Percentiles rank a stretch among this genome's conserved stretches.
These are phyloP conservation scores for Onychostoma macrolepis DNA, from an alignment of 2,113 vertebrate species.

Conservation along the genomic window DNA sequence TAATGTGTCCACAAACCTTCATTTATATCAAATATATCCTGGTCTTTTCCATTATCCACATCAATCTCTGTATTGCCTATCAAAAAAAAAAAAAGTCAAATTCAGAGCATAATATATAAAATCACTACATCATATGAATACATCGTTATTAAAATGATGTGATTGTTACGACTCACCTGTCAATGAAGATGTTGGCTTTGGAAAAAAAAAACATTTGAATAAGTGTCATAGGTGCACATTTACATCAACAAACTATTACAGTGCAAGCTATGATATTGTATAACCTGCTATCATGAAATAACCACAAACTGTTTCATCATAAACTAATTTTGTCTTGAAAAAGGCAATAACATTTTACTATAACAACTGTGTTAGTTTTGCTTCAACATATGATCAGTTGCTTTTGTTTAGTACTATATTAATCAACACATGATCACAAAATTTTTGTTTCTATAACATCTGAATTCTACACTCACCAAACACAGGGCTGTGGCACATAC, in stretches of 20 bases:
- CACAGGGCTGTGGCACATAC: conserved; percentile 20
- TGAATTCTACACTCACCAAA: conserved; percentile 40
- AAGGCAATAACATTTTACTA: background rate
- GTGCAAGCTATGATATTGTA: background rate
- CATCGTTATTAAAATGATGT: background rate
- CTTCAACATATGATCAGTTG: background rate
- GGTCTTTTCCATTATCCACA: conserved; percentile 79
- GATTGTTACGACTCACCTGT: conserved; percentile 35
- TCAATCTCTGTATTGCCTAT: conserved; percentile 70
- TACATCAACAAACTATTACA: background rate
- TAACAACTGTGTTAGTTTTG: background rate
- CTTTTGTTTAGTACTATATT: too few relatives aligned
- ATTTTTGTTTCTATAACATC: background rate
- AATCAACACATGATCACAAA: background rate
- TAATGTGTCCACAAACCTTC: conserved; percentile 72
- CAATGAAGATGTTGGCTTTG: conserved; percentile 40
- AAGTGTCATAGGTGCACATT: background rate
- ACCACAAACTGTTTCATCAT: background rate
- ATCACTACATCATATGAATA: background rate
- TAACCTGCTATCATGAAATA: background rate
- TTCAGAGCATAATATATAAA: background rate
- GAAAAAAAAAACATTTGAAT: conserved; percentile 9
- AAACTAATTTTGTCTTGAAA: too few relatives aligned
- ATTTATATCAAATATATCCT: conserved; percentile 87
- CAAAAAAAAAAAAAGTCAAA: background rate